Percentiles rank a stretch among this genome's conserved stretches.
Evolutionary conservation across 2,113 vertebrate genomes (phyloP).

Genomic region (pig (Sus scrofa)): T2T-Sscrofa CM000822.6:63439001-63439500

Average conservation of each 20-base stretch:
- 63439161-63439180: neutral
- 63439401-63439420: neutral
- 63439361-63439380: neutral
- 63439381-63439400: neutral
- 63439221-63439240: neutral
- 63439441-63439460: neutral
- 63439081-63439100: neutral
- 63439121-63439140: neutral
- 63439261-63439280: too few relatives aligned
- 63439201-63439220: neutral
- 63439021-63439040: neutral
- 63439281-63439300: too few relatives aligned
- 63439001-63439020: neutral
- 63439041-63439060: neutral
- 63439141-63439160: neutral
- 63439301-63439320: neutral
- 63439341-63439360: neutral
- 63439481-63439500: neutral
- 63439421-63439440: neutral
- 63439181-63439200: neutral
- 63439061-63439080: neutral
- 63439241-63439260: neutral
- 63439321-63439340: neutral
- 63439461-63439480: neutral
- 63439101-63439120: neutral